A percentile compares a stretch with the other conserved stretches of the same genome.
Evolutionary conservation across 2,888 invertebrate species (phyloP).

Genomic region (Petrophora chlorosata): DNA sequence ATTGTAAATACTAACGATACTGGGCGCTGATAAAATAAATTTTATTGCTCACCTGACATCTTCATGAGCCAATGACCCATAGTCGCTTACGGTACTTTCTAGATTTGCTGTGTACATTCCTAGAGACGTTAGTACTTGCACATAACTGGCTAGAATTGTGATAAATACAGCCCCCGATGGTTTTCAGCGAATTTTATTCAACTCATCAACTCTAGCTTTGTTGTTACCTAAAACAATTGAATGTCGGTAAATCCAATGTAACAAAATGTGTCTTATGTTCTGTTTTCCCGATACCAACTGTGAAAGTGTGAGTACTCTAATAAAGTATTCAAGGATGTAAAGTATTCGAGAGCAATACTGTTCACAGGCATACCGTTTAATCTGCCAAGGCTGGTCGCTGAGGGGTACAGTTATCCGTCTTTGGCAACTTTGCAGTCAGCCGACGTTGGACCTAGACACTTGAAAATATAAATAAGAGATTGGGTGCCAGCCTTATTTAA

Average conservation of each 20-base stretch:
- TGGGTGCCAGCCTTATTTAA: conserved; percentile 57
- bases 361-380: conserved; percentile 51
- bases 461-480: conserved; percentile 48
- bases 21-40: conserved; percentile 56
- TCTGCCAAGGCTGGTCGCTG: conserved; percentile 47
- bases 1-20: conserved; percentile 60
- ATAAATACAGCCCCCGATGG: conserved; percentile 24
- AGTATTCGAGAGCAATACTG: conserved; percentile 38
- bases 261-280: too few species aligned
- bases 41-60: conserved; percentile 69
- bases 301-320: conserved; percentile 21
- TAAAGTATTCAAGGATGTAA: conserved; percentile 39
- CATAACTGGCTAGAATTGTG: conserved; percentile 30
- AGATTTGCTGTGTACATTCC: conserved; percentile 57
- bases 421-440: conserved; percentile 54
- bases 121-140: conserved; percentile 46
- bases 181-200: conserved; percentile 8
- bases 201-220: neutral
- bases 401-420: conserved; percentile 49
- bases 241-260: neutral
- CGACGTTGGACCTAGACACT: conserved; percentile 54
- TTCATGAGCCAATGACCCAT: conserved; percentile 75
- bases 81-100: conserved; percentile 71
- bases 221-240: neutral
- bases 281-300: conserved; percentile 3